Evolutionary conservation across 2,113 vertebrate genomes (phyloP).

Genomic region (Hippocampus mohnikei): DNA sequence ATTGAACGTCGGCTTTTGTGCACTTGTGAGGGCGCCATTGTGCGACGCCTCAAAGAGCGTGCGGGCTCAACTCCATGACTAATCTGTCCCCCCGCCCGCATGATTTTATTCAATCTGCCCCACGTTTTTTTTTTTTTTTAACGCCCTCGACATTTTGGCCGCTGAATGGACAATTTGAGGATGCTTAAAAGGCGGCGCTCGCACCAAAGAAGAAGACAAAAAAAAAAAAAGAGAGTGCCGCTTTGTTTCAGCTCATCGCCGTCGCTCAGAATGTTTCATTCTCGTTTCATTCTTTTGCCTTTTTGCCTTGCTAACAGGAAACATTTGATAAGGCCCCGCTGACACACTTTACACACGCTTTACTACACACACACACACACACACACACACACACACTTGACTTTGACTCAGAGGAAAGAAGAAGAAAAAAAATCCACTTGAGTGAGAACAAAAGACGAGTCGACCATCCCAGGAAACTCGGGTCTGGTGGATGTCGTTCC

Average conservation of each 20-base stretch:
- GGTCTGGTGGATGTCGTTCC: background rate
- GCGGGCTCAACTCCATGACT: constrained; percentile 99
- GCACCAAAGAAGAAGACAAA: constrained; percentile 54
- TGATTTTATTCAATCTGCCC: constrained; percentile 99
- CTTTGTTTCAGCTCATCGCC: constrained; percentile 99
- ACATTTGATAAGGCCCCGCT: constrained; percentile 68
- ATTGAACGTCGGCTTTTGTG: constrained; percentile 92
- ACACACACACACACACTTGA: background rate
- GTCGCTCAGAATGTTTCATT: constrained; percentile 81
- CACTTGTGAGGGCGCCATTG: constrained; percentile 5
- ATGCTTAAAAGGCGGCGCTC: constrained; percentile 35
- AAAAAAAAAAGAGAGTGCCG: constrained; percentile 84
- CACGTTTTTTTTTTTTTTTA: constrained; percentile 93
- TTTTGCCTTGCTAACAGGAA: constrained; percentile 71
- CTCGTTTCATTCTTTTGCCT: constrained; percentile 72
- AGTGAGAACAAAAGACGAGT: constrained; percentile 4
- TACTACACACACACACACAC: background rate
- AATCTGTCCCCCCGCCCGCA: constrained; percentile 80
- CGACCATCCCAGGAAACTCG: background rate
- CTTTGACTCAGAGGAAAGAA: background rate
- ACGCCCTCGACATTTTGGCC: constrained; percentile 93
- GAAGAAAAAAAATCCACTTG: constrained; percentile 7
- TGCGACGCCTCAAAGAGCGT: constrained; percentile 55
- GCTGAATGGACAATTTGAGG: constrained; percentile 99
- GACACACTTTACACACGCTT: background rate